Conservation (phyloP, 1,140 invertebrate species). For the Anastrepha ludens region DNA sequence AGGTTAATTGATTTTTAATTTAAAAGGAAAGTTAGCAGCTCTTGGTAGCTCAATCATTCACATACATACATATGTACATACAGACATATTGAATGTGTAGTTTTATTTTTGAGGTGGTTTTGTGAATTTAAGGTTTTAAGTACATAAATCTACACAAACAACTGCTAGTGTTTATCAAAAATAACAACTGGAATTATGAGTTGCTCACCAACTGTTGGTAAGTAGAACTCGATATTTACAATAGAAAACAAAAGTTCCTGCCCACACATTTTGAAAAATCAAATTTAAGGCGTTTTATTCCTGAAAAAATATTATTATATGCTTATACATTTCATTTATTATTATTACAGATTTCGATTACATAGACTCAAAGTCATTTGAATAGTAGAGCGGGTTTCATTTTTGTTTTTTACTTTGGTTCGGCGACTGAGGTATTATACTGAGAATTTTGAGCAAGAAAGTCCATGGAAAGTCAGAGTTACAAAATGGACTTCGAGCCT, state of each 20-base stretch:
- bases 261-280: no score
- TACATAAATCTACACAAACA: background rate
- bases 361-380: no score
- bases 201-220: background rate
- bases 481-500: no score
- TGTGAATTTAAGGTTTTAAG: background rate
- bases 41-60: background rate
- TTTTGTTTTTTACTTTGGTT: no score
- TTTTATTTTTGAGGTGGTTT: background rate
- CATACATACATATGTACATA: background rate
- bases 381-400: no score
- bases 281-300: no score
- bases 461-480: no score
- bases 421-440: no score
- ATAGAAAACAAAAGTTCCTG: background rate
- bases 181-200: background rate
- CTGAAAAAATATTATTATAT: no score
- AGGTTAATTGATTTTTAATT: constrained; percentile 45
- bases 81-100: background rate
- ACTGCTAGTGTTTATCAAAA: background rate
- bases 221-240: background rate
- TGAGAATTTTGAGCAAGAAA: no score
- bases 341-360: no score
- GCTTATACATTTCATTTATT: no score
- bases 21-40: constrained; percentile 18